Percentiles rank a stretch among this genome's conserved stretches.
These are phyloP conservation scores for Penaeus japonicus DNA, from an alignment of 1,140 invertebrate species.

Conservation along the genomic window DNA sequence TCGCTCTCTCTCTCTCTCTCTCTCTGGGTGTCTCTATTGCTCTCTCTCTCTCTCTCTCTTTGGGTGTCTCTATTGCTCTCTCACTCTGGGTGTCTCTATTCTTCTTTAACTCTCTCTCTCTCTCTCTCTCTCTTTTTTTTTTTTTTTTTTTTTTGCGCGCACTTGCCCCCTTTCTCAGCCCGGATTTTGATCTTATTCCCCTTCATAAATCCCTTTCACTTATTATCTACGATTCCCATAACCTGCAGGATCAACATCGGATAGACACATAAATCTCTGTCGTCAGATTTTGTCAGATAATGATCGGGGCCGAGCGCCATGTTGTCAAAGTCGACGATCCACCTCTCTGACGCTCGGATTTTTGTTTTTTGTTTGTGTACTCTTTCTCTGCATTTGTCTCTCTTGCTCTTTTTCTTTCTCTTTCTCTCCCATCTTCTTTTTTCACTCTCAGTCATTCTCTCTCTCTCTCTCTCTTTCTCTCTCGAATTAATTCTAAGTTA, in stretches of 20 bases:
- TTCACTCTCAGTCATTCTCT: no score
- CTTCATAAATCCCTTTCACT: background rate
- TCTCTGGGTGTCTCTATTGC: background rate
- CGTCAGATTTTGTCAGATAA: constrained; percentile 2
- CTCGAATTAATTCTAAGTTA: background rate
- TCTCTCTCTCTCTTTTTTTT: background rate
- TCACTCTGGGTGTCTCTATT: background rate
- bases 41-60: constrained; percentile 2
- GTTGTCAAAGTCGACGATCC: constrained; percentile 6
- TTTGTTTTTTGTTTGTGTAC: no score
- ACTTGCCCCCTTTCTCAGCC: background rate
- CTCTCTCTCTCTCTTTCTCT: no score
- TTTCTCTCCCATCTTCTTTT: no score
- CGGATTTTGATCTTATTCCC: background rate
- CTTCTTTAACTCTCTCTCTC: no score
- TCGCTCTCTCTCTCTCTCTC: background rate
- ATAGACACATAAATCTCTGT: background rate
- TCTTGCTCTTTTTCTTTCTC: no score
- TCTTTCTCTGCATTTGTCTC: no score
- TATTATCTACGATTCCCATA: constrained; percentile 31
- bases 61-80: background rate
- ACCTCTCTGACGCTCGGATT: background rate
- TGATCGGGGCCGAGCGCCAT: background rate
- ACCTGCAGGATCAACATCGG: constrained; percentile 21
- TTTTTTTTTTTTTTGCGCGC: no score